A percentile compares a stretch with the other conserved stretches of the same genome.
These are phyloP conservation scores for Danio kyathit DNA, from an alignment of 2,797 vertebrate genomes.

Conservation along the genomic window DNA sequence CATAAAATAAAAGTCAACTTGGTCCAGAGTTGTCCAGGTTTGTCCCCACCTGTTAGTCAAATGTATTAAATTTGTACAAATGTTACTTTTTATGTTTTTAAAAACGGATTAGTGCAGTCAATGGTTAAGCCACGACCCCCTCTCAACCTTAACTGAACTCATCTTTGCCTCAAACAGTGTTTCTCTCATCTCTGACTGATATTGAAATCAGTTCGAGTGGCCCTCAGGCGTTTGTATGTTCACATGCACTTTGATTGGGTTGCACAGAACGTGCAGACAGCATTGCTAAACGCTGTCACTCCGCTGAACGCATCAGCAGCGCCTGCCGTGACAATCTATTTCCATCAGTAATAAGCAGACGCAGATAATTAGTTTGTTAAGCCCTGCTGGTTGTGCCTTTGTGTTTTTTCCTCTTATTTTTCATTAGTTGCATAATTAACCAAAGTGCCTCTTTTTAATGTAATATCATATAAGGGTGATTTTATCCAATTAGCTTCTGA, in stretches of 20 bases:
- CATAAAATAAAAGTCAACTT: not conserved
- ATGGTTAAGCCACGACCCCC: not conserved
- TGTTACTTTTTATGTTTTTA: not conserved
- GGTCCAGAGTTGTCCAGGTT: not conserved
- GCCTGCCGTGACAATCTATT: constrained; percentile 51
- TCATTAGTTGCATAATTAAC: constrained; percentile 72
- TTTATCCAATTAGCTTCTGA: constrained; percentile 77
- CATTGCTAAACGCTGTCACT: constrained; percentile 16
- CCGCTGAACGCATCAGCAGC: constrained; percentile 24
- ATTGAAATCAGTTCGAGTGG: constrained; percentile 27
- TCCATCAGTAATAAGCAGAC: constrained; percentile 79
- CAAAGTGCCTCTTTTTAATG: constrained; percentile 77
- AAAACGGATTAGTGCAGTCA: not conserved
- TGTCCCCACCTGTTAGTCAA: not conserved
- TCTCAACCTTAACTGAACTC: constrained; percentile 17
- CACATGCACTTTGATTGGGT: constrained; percentile 37
- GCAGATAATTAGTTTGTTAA: constrained; percentile 81
- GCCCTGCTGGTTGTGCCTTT: constrained; percentile 69
- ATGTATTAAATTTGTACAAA: not conserved
- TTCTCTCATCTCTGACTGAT: constrained; percentile 15
- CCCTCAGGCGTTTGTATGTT: constrained; percentile 21
- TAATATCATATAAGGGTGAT: constrained; percentile 79
- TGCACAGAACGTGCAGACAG: not conserved
- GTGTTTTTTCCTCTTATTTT: constrained; percentile 77
- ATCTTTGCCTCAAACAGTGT: not conserved